Percentiles rank a stretch among this genome's conserved stretches.
phyloP scores from a whole-genome alignment of 1,140 invertebrate species.

The Hesperophylax magnus region DNA sequence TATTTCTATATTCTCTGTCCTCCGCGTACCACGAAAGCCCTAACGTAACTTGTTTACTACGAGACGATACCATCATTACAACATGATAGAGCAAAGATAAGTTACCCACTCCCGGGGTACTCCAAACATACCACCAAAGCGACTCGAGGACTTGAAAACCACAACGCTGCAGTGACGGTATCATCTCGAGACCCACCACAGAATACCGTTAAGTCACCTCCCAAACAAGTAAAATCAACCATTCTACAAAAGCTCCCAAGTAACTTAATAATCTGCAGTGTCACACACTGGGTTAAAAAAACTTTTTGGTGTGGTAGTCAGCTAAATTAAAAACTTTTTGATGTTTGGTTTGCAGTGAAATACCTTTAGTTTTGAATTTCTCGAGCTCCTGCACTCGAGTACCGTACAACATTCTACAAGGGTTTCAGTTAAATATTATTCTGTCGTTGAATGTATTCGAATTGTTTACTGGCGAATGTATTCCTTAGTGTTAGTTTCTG shows the following conservation, averaged over 20 bases:
- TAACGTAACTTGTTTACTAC: neutral
- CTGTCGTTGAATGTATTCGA: constrained; percentile 13
- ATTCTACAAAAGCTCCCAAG: neutral
- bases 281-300: neutral
- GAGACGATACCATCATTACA: neutral
- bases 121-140: constrained; percentile 13
- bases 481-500: too few species aligned
- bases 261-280: neutral
- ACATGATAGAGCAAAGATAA: neutral
- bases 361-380: constrained; percentile 16
- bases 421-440: neutral
- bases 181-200: neutral
- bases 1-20: too few species aligned
- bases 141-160: constrained; percentile 29
- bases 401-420: neutral
- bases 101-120: neutral
- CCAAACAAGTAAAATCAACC: neutral
- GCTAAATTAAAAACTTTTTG: neutral
- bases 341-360: neutral
- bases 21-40: too few species aligned
- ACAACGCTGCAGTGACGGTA: constrained; percentile 12
- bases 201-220: neutral
- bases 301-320: neutral
- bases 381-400: constrained; percentile 23
- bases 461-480: neutral